Percentiles rank a stretch among this genome's conserved stretches.
These are phyloP conservation scores for Hypocryptadius cinnamomeus DNA, from an alignment of 2,113 vertebrate genomes.

Conservation along the genomic window DNA sequence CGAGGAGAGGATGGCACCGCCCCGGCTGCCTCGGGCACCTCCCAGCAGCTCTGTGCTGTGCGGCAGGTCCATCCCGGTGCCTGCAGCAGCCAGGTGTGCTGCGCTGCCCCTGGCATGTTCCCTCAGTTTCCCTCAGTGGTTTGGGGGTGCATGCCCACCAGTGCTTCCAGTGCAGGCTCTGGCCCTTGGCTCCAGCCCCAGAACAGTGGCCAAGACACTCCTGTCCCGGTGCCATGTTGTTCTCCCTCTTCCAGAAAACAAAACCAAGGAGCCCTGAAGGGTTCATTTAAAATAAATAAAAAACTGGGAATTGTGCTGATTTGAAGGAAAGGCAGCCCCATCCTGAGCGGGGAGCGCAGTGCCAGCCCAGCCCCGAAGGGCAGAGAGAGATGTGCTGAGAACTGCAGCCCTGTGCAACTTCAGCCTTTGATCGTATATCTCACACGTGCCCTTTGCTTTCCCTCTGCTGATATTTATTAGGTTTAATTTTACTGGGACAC, in stretches of 20 bases:
- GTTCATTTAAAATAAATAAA: constrained; percentile 60
- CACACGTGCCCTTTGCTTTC: constrained; percentile 69
- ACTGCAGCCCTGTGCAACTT: constrained; percentile 60
- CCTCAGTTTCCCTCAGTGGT: accelerated
- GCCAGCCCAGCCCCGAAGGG: constrained; percentile 43
- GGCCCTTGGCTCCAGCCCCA: accelerated
- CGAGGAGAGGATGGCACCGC: accelerated
- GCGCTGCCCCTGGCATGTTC: accelerated
- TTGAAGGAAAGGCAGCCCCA: background rate
- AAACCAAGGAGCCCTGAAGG: constrained; percentile 35
- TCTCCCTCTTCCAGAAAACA: background rate
- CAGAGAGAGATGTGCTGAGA: constrained; percentile 61
- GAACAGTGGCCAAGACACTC: background rate
- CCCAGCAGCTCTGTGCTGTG: accelerated
- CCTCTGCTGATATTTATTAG: constrained; percentile 70
- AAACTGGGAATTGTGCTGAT: constrained; percentile 19
- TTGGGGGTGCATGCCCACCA: accelerated
- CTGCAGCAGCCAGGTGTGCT: background rate
- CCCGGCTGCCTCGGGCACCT: background rate
- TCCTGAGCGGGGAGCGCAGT: background rate
- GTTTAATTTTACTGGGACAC: constrained; percentile 72
- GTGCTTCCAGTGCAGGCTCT: background rate
- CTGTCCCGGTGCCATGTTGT: background rate
- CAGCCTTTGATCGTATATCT: constrained; percentile 57
- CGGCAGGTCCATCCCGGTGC: accelerated